A percentile compares a stretch with the other conserved stretches of the same genome.
Conservation (phyloP, 1,140 invertebrate species). For the Bemisia tabaci region DNA sequence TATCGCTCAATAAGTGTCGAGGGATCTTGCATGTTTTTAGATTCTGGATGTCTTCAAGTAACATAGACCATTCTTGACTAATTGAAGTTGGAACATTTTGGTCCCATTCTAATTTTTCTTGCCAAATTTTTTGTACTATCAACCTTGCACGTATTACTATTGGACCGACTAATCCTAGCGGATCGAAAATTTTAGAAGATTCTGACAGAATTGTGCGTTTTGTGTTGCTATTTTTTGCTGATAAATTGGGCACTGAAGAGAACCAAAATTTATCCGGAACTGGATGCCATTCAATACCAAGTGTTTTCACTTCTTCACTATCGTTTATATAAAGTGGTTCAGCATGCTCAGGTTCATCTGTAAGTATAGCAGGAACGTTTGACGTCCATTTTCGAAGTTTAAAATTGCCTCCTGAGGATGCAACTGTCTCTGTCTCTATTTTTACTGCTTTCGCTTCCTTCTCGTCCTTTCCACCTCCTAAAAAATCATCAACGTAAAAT, state of each 20-base stretch:
- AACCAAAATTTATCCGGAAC: neutral
- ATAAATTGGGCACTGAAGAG: neutral
- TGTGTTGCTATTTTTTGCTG: constrained; percentile 7
- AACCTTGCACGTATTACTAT: constrained; percentile 21
- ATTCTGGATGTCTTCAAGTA: too few species aligned
- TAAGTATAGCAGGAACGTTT: neutral
- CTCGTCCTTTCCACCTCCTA: neutral
- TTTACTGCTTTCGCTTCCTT: neutral
- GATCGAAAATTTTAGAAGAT: constrained; percentile 20
- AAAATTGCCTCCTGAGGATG: neutral
- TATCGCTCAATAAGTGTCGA: too few species aligned
- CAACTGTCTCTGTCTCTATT: neutral
- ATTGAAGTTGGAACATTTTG: constrained; percentile 10
- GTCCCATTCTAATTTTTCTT: constrained; percentile 20
- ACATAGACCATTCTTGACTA: constrained; percentile 2
- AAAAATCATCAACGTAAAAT: constrained; percentile 34
- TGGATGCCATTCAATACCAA: neutral
- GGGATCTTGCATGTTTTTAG: too few species aligned
- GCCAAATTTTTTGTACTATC: constrained; percentile 23
- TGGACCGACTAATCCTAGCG: constrained; percentile 21
- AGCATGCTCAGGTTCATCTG: neutral
- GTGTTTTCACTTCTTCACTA: neutral
- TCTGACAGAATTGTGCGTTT: constrained; percentile 7
- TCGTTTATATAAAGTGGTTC: neutral
- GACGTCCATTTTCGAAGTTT: neutral